Conservation (phyloP, 2,113 vertebrate genomes). For the Drymodes brunneopygia region DNA sequence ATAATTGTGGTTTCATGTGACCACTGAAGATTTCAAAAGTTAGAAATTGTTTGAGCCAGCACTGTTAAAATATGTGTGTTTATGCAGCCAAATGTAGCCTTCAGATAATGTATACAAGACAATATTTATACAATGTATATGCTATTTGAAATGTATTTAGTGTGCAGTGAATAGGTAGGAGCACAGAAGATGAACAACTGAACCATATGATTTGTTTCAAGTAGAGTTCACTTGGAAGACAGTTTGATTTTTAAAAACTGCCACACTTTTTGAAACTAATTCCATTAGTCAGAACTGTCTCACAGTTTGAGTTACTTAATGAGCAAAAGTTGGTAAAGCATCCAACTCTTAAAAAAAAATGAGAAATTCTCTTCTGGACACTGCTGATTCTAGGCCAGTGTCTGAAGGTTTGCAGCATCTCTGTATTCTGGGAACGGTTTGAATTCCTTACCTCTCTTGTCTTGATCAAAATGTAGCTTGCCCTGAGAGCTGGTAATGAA, state of each 20-base stretch:
- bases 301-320: neutral
- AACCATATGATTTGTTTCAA: neutral
- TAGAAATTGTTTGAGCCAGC: neutral
- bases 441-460: neutral
- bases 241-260: neutral
- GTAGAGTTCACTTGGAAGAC: neutral
- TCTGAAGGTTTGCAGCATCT: neutral
- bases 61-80: neutral
- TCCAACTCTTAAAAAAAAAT: neutral
- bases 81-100: neutral
- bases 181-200: neutral
- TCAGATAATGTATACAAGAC: neutral
- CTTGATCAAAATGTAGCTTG: conserved; percentile 75
- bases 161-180: neutral
- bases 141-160: neutral
- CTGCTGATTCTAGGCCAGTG: neutral
- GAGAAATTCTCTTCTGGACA: neutral
- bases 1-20: neutral
- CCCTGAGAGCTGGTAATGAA: conserved; percentile 94
- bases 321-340: neutral
- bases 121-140: neutral
- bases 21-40: neutral
- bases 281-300: neutral
- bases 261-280: neutral
- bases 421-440: neutral